Evolutionary conservation across 1,140 invertebrate genomes (phyloP).

Genomic region (Apolygus lucorum): DNA sequence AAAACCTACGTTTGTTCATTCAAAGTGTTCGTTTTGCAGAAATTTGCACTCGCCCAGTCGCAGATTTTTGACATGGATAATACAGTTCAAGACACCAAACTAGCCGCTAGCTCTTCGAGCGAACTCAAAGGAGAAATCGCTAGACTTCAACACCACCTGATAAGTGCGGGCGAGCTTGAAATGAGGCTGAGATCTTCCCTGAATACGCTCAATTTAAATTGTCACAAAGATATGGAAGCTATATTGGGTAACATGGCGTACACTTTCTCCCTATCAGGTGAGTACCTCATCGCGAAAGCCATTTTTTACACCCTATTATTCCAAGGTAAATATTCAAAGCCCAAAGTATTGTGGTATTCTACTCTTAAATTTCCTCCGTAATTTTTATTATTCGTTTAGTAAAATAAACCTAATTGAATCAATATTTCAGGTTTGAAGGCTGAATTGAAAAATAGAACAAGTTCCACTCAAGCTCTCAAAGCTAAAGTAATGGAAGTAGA

Average conservation of each 20-base stretch:
- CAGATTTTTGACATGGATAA: slow-evolving; percentile 19
- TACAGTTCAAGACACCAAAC: slow-evolving; percentile 2
- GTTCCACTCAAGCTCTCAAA: not conserved
- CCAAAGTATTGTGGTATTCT: not conserved
- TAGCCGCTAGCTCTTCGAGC: not conserved
- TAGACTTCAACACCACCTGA: slow-evolving; percentile 15
- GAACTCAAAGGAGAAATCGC: slow-evolving; percentile 15
- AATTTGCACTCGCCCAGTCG: slow-evolving; percentile 2
- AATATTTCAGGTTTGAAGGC: not conserved
- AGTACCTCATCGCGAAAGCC: too few species aligned
- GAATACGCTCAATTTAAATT: not conserved
- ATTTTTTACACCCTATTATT: not conserved
- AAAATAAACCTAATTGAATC: not conserved
- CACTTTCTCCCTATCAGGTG: not conserved
- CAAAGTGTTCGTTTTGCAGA: not conserved
- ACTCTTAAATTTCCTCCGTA: not conserved
- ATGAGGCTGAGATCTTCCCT: slow-evolving; percentile 1
- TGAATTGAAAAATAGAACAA: not conserved
- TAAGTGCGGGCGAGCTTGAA: slow-evolving; percentile 17
- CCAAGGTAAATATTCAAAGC: not conserved
- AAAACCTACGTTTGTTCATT: too few species aligned
- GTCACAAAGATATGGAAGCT: slow-evolving; percentile 18
- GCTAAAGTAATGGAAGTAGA: not conserved
- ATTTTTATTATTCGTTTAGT: not conserved
- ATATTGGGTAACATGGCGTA: not conserved